These are phyloP conservation scores for Oreochromis grahami DNA, from an alignment of 2,797 vertebrate species.

Conservation along the genomic window DNA sequence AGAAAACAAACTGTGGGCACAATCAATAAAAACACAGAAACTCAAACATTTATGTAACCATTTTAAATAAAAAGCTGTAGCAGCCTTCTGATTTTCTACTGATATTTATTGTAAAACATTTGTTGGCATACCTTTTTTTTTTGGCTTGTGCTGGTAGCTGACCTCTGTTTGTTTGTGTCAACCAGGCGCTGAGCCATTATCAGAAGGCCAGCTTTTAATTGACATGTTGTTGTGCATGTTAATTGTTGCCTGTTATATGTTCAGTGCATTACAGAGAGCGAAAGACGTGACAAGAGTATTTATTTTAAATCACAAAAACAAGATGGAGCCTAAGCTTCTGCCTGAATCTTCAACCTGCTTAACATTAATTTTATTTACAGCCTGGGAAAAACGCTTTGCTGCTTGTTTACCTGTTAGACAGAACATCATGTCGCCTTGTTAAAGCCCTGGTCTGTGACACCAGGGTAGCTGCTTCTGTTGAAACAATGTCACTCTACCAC, in stretches of 20 bases:
- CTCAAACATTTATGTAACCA: no score
- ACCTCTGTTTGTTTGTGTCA: neutral
- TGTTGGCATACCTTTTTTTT: neutral
- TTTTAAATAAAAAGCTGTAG: neutral
- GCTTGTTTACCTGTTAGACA: conserved; percentile 31
- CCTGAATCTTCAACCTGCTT: conserved; percentile 10
- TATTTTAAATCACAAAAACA: neutral
- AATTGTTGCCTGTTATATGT: neutral
- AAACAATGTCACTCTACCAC: conserved; percentile 28
- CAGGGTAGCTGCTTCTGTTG: conserved; percentile 25
- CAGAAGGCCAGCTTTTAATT: neutral
- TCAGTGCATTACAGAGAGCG: neutral
- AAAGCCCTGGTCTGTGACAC: conserved; percentile 25
- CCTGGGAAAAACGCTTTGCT: neutral
- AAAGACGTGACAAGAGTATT: neutral
- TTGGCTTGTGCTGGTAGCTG: neutral
- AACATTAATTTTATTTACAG: conserved; percentile 13
- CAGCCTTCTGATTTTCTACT: neutral
- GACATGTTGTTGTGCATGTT: neutral
- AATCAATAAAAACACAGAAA: neutral
- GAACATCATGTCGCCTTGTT: conserved; percentile 31
- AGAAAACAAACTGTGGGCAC: neutral
- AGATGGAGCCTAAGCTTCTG: neutral
- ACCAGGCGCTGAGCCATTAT: neutral
- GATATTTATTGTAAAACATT: neutral